Evolutionary conservation across 2,888 invertebrate species (phyloP).

Genomic region (Adelphocoris suturalis): DNA sequence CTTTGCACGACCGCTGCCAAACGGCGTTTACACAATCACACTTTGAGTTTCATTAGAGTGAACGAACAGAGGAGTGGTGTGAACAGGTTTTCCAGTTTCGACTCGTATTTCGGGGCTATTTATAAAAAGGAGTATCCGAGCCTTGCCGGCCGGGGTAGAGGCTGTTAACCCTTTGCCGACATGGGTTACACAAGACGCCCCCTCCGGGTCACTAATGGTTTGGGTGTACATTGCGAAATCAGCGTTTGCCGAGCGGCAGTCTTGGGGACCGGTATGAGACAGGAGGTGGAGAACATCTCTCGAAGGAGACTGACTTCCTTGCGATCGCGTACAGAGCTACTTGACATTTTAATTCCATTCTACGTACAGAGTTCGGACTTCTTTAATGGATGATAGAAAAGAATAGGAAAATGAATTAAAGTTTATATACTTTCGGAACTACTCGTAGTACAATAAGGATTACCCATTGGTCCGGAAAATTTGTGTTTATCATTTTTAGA

Average conservation of each 20-base stretch:
- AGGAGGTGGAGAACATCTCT: neutral
- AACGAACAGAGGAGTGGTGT: slow-evolving; percentile 82
- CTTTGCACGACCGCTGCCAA: neutral
- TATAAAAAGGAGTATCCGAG: slow-evolving; percentile 40
- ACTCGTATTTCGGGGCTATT: slow-evolving; percentile 50
- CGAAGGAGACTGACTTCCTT: no score
- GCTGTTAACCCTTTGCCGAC: slow-evolving; percentile 54
- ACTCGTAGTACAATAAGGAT: no score
- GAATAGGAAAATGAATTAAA: no score
- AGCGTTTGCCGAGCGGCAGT: neutral
- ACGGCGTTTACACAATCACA: slow-evolving; percentile 80
- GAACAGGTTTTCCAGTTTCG: slow-evolving; percentile 45
- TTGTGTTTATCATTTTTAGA: no score
- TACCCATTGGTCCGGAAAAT: no score
- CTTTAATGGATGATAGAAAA: no score
- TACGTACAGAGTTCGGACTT: no score
- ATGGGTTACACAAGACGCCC: slow-evolving; percentile 40
- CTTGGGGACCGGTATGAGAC: neutral
- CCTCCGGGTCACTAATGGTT: slow-evolving; percentile 48
- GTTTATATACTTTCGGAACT: no score
- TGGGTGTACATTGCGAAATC: slow-evolving; percentile 42
- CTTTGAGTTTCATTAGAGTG: slow-evolving; percentile 92
- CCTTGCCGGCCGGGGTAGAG: slow-evolving; percentile 37
- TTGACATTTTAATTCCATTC: no score
- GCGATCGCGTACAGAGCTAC: no score